These are phyloP conservation scores for Ichneumoninae sp. DNA, from an alignment of 2,888 invertebrate genomes.

Conservation along the genomic window DNA sequence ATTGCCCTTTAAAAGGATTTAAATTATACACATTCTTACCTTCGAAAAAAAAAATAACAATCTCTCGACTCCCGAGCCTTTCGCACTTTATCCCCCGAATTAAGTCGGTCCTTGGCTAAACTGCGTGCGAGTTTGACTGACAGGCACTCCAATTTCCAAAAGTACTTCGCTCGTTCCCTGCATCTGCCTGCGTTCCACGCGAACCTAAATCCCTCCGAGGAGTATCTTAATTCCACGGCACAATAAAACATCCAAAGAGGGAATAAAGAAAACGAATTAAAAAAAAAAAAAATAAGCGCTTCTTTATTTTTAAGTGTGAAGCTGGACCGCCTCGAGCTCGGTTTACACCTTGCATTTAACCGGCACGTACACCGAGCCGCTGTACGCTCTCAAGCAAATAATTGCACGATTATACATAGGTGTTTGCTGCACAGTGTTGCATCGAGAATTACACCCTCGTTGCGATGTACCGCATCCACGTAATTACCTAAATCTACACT, in stretches of 20 bases:
- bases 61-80: neutral
- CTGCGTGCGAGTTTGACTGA: constrained; percentile 50
- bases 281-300: neutral
- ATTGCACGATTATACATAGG: neutral
- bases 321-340: neutral
- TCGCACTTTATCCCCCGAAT: constrained; percentile 23
- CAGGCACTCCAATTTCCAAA: constrained; percentile 47
- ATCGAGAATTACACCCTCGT: neutral
- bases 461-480: neutral
- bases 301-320: constrained; percentile 23
- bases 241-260: neutral
- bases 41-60: neutral
- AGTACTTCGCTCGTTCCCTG: constrained; percentile 9
- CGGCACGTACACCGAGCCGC: neutral
- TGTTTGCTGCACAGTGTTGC: neutral
- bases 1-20: neutral
- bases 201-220: neutral
- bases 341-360: neutral
- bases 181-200: neutral
- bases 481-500: constrained; percentile 7
- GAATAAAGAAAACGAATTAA: neutral
- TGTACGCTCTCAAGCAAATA: neutral
- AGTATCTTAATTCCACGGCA: constrained; percentile 20
- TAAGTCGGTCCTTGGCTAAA: constrained; percentile 11
- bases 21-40: neutral